A percentile compares a stretch with the other conserved stretches of the same genome.
Conservation (phyloP, 2,113 vertebrate species). For the Aphyosemion australe region DNA sequence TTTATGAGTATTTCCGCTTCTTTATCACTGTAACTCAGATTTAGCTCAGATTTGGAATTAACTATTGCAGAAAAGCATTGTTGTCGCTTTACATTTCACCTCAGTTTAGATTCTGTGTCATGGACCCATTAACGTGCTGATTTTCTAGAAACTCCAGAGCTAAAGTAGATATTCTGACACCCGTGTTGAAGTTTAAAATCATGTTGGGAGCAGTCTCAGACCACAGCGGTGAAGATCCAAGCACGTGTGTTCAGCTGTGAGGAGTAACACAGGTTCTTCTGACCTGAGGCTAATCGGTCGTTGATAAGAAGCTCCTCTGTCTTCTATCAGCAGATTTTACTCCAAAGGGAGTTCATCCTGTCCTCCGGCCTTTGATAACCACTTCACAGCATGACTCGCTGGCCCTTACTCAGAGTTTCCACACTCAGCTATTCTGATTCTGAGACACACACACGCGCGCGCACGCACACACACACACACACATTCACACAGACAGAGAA, state of each 20-base stretch:
- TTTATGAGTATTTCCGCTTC: no score
- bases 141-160: neutral
- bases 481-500: conserved; percentile 3
- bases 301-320: conserved; percentile 55
- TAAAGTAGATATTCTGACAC: neutral
- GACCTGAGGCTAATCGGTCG: conserved; percentile 41
- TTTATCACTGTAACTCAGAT: no score
- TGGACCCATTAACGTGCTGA: neutral
- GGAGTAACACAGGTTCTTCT: conserved; percentile 23
- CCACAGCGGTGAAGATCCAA: conserved; percentile 13
- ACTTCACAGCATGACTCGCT: conserved; percentile 38
- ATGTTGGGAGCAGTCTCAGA: conserved; percentile 2
- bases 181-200: neutral
- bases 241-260: conserved; percentile 9
- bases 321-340: conserved; percentile 27
- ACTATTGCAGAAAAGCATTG: neutral
- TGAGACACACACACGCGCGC: neutral
- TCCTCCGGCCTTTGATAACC: conserved; percentile 43
- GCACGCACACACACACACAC: neutral
- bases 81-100: neutral
- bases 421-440: conserved; percentile 42
- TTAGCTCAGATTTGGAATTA: no score
- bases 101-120: neutral
- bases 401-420: conserved; percentile 45
- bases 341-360: conserved; percentile 42